Conservation (phyloP, 1,140 invertebrate genomes). For the Micrasema minimum region DNA sequence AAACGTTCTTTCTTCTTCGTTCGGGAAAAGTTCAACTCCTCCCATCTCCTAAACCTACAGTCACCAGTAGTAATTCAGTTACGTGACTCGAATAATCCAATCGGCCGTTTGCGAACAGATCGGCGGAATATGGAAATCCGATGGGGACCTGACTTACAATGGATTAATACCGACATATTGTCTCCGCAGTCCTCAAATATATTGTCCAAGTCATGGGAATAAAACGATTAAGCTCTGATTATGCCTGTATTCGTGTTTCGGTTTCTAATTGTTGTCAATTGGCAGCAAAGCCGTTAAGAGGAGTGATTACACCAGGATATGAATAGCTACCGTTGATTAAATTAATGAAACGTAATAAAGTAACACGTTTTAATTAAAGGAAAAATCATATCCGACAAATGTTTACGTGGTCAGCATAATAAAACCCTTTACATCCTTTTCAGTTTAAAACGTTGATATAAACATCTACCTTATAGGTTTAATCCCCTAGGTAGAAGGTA, state of each 20-base stretch:
- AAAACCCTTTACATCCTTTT: too few relatives aligned
- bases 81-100: constrained; percentile 31
- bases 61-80: constrained; percentile 37
- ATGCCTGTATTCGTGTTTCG: background rate
- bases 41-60: constrained; percentile 25
- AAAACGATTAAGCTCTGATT: constrained; percentile 13
- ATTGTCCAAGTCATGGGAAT: constrained; percentile 4
- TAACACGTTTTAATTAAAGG: too few relatives aligned
- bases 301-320: too few relatives aligned
- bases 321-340: too few relatives aligned
- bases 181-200: constrained; percentile 2
- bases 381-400: too few relatives aligned
- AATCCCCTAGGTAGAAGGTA: too few relatives aligned
- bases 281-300: too few relatives aligned
- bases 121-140: constrained; percentile 34
- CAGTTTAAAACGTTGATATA: too few relatives aligned
- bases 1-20: constrained; percentile 15
- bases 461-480: too few relatives aligned
- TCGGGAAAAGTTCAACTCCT: constrained; percentile 11
- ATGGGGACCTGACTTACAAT: constrained; percentile 16
- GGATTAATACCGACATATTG: constrained; percentile 13
- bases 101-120: constrained; percentile 18
- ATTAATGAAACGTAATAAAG: too few relatives aligned
- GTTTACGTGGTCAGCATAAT: too few relatives aligned
- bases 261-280: constrained; percentile 5